Conservation (phyloP, 1,140 invertebrate species). For the Drosophila cardini region DNA sequence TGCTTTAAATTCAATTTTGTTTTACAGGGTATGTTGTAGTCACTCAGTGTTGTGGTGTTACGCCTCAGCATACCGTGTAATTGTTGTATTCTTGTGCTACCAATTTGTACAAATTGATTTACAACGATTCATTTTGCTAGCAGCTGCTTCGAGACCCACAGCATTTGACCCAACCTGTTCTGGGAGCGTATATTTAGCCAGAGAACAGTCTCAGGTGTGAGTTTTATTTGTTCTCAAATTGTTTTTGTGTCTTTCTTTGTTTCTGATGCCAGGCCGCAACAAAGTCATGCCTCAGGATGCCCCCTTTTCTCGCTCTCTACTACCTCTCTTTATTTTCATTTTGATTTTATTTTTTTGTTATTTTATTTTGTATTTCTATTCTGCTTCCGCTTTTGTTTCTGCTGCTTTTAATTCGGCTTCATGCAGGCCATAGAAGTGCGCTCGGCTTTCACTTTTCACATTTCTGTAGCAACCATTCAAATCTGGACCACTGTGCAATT, state of each 20-base stretch:
- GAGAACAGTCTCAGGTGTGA: conserved; percentile 67
- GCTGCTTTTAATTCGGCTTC: conserved; percentile 45
- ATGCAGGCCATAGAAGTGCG: conserved; percentile 61
- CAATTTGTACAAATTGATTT: conserved; percentile 76
- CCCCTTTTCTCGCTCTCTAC: conserved; percentile 27
- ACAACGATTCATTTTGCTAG: conserved; percentile 70
- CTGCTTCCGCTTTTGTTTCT: neutral
- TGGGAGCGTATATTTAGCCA: conserved; percentile 2
- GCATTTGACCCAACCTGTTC: conserved; percentile 1
- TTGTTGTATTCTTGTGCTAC: conserved; percentile 61
- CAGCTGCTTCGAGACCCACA: conserved; percentile 20
- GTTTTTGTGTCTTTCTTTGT: conserved; percentile 51
- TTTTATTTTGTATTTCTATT: neutral
- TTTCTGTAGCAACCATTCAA: conserved; percentile 26
- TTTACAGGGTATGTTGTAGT: conserved; percentile 25
- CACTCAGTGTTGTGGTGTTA: conserved; percentile 3
- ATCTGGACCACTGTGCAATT: conserved; percentile 71
- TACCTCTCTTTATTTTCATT: conserved; percentile 33
- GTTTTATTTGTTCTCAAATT: conserved; percentile 78
- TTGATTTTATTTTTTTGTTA: too few relatives aligned
- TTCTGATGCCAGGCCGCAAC: neutral
- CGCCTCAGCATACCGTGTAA: conserved; percentile 62
- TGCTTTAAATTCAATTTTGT: neutral
- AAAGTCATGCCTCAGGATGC: conserved; percentile 6
- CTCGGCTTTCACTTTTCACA: conserved; percentile 64